Evolutionary conservation across 2,888 invertebrate species (phyloP), one percentile per base, ranked within the genome.

Genomic region (Chaitophorus viminalis): DNA sequence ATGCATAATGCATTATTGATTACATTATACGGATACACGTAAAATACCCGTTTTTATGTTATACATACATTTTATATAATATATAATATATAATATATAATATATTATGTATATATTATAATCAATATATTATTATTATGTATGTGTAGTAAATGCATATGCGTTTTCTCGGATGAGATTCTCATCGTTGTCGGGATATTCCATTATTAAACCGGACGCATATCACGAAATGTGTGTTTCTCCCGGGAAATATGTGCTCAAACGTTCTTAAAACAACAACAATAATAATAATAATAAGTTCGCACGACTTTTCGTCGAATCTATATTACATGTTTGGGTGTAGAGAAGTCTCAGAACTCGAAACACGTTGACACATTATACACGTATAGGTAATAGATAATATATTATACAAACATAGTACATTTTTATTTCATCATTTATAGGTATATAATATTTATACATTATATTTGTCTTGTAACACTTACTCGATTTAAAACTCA

Each of bases 1-100:
- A 60, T 65, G 39, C 79, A 65, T 68, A 36, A 79, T 79, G 79
- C 79, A 79, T 79, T 65, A 65, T 39, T n/a, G 65, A 65, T 79
- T 65, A 9, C 31, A 68, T 68, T 54, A 54, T 54, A 21, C 18
- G 54, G 4, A 2, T 17, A 52, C 52, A 17, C 52, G 17, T 52
- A 9, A 36, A 52, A 52, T 60, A 21, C 60, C 0, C 25, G 21
- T 60, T 60, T 60, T 60, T 33, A 78, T 33, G 33, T 78, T 33
- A 78, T 33, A 60, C 25, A 14, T 8, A 39, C 11, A 46, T 9
- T 36, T 3, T 6, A 36, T 6, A 6, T 36, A 6, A 5, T 5
- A 6, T 36, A 36, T 36, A 36, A 9, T 9, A 9, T 33, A 78
- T 31, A 54, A 54, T 33, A 78, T 33, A 60, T 5, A 25, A 60